Conservation (phyloP, 2,113 vertebrate species). For the Andinoacara biseriatus region DNA sequence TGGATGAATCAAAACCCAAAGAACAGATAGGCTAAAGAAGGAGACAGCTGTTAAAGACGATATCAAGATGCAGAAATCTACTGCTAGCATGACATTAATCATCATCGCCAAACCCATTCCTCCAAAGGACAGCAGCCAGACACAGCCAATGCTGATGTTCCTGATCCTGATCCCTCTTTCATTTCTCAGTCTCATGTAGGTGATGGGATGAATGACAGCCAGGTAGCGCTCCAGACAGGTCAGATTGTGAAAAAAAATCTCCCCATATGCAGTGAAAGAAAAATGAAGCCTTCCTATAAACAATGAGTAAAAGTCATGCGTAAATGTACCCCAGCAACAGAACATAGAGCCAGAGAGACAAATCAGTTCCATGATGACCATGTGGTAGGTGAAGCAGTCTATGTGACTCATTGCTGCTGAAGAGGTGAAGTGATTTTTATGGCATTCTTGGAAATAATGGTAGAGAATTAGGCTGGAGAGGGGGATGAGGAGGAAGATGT, state of each 20-base stretch:
- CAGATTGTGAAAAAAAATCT: background rate
- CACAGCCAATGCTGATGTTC: background rate
- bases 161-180: background rate
- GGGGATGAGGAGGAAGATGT: constrained; percentile 5
- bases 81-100: background rate
- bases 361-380: constrained; percentile 5
- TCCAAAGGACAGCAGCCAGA: background rate
- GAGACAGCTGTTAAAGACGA: background rate
- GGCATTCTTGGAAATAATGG: background rate
- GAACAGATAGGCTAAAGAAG: background rate
- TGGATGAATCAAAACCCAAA: constrained; percentile 17
- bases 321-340: background rate
- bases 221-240: constrained; percentile 13
- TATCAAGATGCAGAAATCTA: background rate
- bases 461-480: constrained; percentile 6
- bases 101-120: background rate
- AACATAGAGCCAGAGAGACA: background rate
- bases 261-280: background rate
- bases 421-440: background rate
- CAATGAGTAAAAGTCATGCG: background rate
- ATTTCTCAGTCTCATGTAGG: background rate
- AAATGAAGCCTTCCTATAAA: background rate
- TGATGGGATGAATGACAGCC: constrained; percentile 1
- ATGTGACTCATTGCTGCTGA: background rate
- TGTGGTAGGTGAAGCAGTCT: background rate